Conservation (phyloP, 2,888 invertebrate genomes). For the Ochropleura leucogaster region DNA sequence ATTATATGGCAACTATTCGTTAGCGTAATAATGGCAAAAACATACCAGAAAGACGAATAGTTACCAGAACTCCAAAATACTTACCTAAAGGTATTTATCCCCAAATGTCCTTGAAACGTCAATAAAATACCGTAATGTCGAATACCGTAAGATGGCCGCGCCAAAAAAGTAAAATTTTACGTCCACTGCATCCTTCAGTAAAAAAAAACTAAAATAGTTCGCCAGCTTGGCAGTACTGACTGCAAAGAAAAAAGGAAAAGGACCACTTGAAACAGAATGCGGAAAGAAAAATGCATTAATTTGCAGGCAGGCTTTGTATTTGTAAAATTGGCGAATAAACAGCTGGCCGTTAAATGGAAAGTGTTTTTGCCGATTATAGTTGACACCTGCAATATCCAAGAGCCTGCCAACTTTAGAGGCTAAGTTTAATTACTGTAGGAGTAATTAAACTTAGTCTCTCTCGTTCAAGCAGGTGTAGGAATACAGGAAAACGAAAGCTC, state of each 20-base stretch:
- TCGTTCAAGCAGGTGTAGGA: neutral
- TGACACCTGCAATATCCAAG: neutral
- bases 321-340: neutral
- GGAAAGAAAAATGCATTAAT: neutral
- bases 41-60: neutral
- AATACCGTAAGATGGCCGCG: constrained; percentile 37
- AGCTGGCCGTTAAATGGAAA: neutral
- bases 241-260: constrained; percentile 10
- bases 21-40: neutral
- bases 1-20: neutral
- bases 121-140: constrained; percentile 50
- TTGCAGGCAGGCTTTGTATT: neutral
- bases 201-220: constrained; percentile 48
- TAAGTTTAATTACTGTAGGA: neutral
- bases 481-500: neutral
- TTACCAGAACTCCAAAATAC: neutral
- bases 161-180: constrained; percentile 42
- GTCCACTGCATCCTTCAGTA: constrained; percentile 42
- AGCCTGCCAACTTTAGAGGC: neutral
- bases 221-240: neutral
- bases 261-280: neutral
- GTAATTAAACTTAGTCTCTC: neutral
- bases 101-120: constrained; percentile 42
- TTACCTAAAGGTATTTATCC: constrained; percentile 18
- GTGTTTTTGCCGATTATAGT: neutral